These are phyloP conservation scores for Liodrosophila aerea DNA, from an alignment of 2,888 invertebrate species.

Conservation along the genomic window DNA sequence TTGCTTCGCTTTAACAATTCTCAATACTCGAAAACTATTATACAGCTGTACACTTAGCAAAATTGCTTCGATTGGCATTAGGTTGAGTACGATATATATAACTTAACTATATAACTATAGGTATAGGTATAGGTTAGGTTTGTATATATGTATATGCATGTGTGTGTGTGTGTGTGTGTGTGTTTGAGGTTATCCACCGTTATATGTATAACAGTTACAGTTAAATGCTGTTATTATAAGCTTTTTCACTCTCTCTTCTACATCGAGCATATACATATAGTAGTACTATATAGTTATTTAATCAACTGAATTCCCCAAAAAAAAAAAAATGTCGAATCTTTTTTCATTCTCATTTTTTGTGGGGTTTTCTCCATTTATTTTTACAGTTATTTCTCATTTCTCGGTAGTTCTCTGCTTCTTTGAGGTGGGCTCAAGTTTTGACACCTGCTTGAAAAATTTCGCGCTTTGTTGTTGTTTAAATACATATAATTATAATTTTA, in stretches of 20 bases:
- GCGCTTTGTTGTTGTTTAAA: conserved; percentile 9
- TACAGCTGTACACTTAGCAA: conserved; percentile 43
- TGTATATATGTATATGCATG: background rate
- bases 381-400: no score
- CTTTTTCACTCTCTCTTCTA: no score
- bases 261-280: no score
- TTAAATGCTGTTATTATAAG: conserved; percentile 2
- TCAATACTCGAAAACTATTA: conserved; percentile 37
- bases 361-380: no score
- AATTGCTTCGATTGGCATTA: conserved; percentile 44
- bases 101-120: conserved; percentile 25
- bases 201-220: background rate
- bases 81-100: conserved; percentile 32
- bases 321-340: no score
- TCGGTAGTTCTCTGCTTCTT: no score
- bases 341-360: no score
- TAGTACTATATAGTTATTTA: background rate
- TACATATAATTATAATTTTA: no score
- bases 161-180: background rate
- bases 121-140: conserved; percentile 8
- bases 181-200: background rate
- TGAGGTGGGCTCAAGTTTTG: conserved; percentile 25
- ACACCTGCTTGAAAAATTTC: conserved; percentile 20
- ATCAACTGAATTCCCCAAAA: no score
- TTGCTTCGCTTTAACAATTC: conserved; percentile 28